Percentiles rank a stretch among this genome's conserved stretches.
These are phyloP conservation scores for Folsomia candida DNA, from an alignment of 2,888 invertebrate genomes.

Conservation along the genomic window DNA sequence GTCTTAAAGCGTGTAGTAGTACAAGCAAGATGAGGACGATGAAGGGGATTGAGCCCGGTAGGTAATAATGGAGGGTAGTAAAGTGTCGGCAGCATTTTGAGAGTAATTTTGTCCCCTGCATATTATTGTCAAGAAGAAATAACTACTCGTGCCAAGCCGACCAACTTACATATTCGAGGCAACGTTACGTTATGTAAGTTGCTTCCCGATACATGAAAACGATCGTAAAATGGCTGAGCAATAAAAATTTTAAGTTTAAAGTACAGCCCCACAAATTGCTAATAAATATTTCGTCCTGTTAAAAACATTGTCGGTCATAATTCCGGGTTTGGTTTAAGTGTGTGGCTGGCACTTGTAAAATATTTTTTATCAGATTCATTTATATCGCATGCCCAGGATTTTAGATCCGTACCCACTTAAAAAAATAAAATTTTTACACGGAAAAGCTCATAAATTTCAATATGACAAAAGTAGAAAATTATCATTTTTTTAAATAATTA, in stretches of 20 bases:
- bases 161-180: too few species aligned
- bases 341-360: not conserved
- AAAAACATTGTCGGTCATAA: not conserved
- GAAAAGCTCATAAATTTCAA: not conserved
- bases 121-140: constrained; percentile 1
- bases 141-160: not conserved
- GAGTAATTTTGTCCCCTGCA: constrained; percentile 1
- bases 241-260: not conserved
- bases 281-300: not conserved
- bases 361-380: not conserved
- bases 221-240: not conserved
- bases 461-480: not conserved
- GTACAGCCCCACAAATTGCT: not conserved
- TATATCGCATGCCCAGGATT: too few species aligned
- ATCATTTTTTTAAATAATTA: not conserved
- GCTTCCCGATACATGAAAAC: not conserved
- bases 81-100: not conserved
- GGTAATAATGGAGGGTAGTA: not conserved
- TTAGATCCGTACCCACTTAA: too few species aligned
- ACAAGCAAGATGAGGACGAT: not conserved
- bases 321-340: not conserved
- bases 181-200: too few species aligned
- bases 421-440: too few species aligned
- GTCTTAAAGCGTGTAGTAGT: constrained; percentile 1
- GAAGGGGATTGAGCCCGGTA: not conserved